Percentiles rank a stretch among this genome's conserved stretches.
These are phyloP conservation scores for Boleophthalmus pectinirostris DNA, from an alignment of 2,113 vertebrate genomes.

Conservation along the genomic window DNA sequence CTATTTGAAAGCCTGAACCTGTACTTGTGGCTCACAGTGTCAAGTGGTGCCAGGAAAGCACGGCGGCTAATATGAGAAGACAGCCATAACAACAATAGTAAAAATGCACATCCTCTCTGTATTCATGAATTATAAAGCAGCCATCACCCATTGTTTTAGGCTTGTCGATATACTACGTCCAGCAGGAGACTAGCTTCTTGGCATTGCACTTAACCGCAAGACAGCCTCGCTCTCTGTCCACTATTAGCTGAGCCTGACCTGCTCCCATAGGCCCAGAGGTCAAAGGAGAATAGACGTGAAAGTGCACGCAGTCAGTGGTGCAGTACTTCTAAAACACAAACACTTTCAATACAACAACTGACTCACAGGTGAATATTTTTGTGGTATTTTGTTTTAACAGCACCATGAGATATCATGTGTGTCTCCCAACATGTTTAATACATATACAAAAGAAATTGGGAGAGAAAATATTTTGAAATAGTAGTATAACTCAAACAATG, in stretches of 20 bases:
- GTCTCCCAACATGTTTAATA: not conserved
- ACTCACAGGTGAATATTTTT: not conserved
- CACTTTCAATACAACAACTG: too few relatives aligned
- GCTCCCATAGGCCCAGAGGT: constrained; percentile 61
- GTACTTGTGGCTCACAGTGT: constrained; percentile 51
- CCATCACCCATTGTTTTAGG: constrained; percentile 64
- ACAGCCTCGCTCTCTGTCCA: constrained; percentile 47
- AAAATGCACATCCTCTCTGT: constrained; percentile 73
- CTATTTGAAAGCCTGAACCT: constrained; percentile 48
- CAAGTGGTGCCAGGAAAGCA: constrained; percentile 68
- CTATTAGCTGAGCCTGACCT: constrained; percentile 68
- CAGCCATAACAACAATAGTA: constrained; percentile 67
- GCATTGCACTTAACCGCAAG: constrained; percentile 76
- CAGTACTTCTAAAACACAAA: not conserved
- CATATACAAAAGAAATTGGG: not conserved
- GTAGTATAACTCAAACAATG: not conserved
- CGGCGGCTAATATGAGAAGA: constrained; percentile 62
- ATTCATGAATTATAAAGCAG: constrained; percentile 80
- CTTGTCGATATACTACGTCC: constrained; percentile 71
- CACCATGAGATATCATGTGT: not conserved
- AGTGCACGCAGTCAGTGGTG: constrained; percentile 44
- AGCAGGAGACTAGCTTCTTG: constrained; percentile 65
- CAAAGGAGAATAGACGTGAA: constrained; percentile 63
- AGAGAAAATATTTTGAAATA: not conserved
- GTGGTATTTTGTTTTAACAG: not conserved